Percentiles rank a stretch among this genome's conserved stretches.
These are phyloP conservation scores for Amazona finschi DNA, from an alignment of 2,797 vertebrate genomes.

Conservation along the genomic window DNA sequence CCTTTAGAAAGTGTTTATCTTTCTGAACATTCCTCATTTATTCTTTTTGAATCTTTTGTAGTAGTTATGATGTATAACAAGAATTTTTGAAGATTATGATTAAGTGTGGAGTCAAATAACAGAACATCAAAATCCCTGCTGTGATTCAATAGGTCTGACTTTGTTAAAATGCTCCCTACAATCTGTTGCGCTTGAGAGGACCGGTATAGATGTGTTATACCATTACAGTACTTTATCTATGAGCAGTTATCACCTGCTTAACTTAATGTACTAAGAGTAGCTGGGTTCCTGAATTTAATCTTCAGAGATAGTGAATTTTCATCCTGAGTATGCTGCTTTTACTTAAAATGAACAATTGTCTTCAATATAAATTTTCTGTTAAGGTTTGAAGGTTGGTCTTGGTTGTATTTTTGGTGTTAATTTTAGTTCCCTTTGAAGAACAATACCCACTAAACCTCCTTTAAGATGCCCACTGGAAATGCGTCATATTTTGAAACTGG, in stretches of 20 bases:
- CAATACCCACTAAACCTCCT: background rate
- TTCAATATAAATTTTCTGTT: background rate
- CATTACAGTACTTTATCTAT: background rate
- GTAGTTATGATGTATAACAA: background rate
- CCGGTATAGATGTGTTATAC: background rate
- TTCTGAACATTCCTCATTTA: background rate
- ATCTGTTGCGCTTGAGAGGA: background rate
- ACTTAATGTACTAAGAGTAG: background rate
- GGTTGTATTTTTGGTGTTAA: accelerated
- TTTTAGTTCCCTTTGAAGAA: background rate
- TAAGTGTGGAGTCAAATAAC: background rate
- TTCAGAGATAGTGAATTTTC: background rate
- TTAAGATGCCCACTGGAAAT: background rate
- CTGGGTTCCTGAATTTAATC: background rate
- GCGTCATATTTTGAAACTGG: background rate
- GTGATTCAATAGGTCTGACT: background rate
- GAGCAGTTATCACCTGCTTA: background rate
- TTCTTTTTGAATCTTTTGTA: background rate
- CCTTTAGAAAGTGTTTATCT: background rate
- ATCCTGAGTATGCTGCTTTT: background rate
- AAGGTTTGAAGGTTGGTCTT: background rate
- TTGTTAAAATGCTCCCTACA: background rate
- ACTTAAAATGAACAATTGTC: background rate
- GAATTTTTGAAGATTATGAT: background rate
- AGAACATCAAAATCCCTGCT: background rate